phyloP scores from a whole-genome alignment of 2,888 invertebrate species.

The Phaonia tiefii region DNA sequence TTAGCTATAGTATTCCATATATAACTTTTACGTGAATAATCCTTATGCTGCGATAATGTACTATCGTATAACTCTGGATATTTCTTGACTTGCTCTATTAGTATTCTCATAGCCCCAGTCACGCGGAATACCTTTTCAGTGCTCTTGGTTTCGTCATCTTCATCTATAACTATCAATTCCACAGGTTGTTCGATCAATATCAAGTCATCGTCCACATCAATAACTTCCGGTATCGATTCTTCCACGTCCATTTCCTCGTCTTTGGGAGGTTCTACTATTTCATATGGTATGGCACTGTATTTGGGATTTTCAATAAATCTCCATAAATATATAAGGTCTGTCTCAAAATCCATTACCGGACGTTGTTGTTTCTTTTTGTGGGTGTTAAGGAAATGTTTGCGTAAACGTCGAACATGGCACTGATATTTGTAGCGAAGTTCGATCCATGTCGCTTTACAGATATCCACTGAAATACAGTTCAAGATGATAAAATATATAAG shows the following conservation, averaged over 20 bases:
- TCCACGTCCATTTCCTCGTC: not conserved
- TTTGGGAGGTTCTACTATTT: constrained; percentile 10
- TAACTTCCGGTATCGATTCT: not conserved
- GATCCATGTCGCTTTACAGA: constrained; percentile 73
- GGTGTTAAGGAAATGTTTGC: constrained; percentile 64
- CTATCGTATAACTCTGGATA: constrained; percentile 75
- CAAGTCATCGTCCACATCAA: constrained; percentile 61
- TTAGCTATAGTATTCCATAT: constrained; percentile 75
- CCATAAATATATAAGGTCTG: constrained; percentile 75
- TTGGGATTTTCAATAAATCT: constrained; percentile 69
- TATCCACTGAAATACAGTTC: constrained; percentile 52
- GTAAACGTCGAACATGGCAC: constrained; percentile 70
- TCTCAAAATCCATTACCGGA: constrained; percentile 73
- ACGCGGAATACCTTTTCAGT: constrained; percentile 39
- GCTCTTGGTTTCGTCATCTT: constrained; percentile 59
- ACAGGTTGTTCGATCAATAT: constrained; percentile 58
- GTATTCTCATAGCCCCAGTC: constrained; percentile 50
- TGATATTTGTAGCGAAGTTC: constrained; percentile 74
- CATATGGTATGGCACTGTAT: constrained; percentile 48
- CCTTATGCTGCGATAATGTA: constrained; percentile 57
- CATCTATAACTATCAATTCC: constrained; percentile 72
- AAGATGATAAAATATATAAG: not conserved
- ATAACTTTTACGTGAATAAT: constrained; percentile 72
- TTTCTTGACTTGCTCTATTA: constrained; percentile 70
- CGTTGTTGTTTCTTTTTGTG: constrained; percentile 68